These are phyloP conservation scores for Drosophila eohydei DNA, from an alignment of 2,888 invertebrate species.

Conservation along the genomic window DNA sequence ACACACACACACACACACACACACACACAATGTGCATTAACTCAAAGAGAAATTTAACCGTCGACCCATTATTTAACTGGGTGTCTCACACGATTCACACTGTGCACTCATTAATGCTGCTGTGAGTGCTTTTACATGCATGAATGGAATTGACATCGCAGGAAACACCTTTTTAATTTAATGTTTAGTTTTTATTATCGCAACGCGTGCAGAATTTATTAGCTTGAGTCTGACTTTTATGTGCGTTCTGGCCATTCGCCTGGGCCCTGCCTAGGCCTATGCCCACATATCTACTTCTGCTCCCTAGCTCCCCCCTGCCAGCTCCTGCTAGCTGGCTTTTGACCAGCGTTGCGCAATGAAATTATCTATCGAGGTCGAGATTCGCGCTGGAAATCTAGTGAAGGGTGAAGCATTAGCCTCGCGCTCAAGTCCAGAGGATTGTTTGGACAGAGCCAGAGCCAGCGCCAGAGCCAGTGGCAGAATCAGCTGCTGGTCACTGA, in stretches of 20 bases:
- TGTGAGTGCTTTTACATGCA: constrained; percentile 42
- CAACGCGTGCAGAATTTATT: constrained; percentile 64
- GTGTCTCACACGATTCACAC: constrained; percentile 11
- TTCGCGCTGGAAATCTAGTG: constrained; percentile 26
- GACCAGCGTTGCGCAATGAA: constrained; percentile 44
- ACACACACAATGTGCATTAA: not conserved
- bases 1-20: not conserved
- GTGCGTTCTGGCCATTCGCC: constrained; percentile 22
- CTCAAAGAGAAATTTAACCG: constrained; percentile 14
- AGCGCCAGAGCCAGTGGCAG: not conserved
- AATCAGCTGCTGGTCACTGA: constrained; percentile 29
- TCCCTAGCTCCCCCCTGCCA: not conserved
- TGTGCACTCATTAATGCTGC: constrained; percentile 33
- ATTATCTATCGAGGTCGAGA: constrained; percentile 48
- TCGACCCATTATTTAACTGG: not conserved
- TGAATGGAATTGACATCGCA: constrained; percentile 42
- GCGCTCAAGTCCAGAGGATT: constrained; percentile 20
- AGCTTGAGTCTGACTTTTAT: constrained; percentile 59
- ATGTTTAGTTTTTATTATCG: constrained; percentile 77
- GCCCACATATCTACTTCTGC: not conserved
- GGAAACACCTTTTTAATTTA: constrained; percentile 77
- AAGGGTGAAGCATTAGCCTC: constrained; percentile 47
- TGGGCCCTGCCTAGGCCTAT: constrained; percentile 6
- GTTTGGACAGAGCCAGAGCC: not conserved
- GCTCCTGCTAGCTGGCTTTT: not conserved